Percentiles rank a stretch among this genome's conserved stretches.
Conservation (phyloP, 1,140 invertebrate species). For the Camponotus pennsylvanicus region DNA sequence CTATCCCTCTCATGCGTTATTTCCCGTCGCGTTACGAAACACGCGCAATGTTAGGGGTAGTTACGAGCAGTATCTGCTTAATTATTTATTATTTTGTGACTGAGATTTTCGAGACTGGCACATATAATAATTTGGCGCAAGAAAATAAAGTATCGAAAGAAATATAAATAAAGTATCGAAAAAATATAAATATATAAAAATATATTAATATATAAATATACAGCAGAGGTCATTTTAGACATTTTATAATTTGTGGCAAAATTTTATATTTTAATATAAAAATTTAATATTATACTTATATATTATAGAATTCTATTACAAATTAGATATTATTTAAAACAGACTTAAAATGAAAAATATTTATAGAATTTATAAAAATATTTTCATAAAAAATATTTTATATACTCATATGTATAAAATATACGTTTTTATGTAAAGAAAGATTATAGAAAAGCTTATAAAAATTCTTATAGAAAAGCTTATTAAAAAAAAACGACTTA, state of each 20-base stretch:
- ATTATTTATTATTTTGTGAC: background rate
- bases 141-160: background rate
- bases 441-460: background rate
- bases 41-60: background rate
- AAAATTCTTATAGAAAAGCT: background rate
- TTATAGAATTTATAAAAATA: background rate
- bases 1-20: background rate
- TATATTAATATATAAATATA: background rate
- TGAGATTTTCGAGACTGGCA: background rate
- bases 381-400: too few relatives aligned
- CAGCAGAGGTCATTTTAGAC: too few relatives aligned
- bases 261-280: too few relatives aligned
- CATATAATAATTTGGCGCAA: background rate
- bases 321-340: background rate
- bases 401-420: too few relatives aligned
- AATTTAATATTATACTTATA: too few relatives aligned
- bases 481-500: too few relatives aligned
- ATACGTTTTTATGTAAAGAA: background rate
- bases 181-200: too few relatives aligned
- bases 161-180: too few relatives aligned
- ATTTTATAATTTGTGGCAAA: too few relatives aligned
- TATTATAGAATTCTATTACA: background rate
- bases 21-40: conserved; percentile 26
- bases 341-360: background rate
- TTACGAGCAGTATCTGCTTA: background rate